phyloP scores from a whole-genome alignment of 2,888 invertebrate species.

The Bombyx huttoni region DNA sequence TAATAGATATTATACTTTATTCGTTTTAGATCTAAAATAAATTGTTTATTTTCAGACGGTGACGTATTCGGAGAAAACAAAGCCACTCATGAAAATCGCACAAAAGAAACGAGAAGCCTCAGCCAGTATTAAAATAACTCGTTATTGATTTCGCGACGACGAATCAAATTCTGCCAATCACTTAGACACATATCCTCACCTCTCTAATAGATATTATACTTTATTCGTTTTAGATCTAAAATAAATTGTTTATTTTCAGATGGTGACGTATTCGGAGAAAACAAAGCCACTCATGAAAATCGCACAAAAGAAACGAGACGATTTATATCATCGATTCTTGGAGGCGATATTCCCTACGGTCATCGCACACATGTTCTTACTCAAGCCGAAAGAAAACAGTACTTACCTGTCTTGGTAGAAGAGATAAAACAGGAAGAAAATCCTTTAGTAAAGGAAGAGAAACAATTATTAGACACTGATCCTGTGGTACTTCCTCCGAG shows the following conservation, averaged over 20 bases:
- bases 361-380: constrained; percentile 82
- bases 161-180: constrained; percentile 23
- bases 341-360: constrained; percentile 86
- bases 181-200: not conserved
- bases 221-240: too few relatives aligned
- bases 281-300: constrained; percentile 36
- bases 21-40: not conserved
- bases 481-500: constrained; percentile 71
- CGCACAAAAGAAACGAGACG: constrained; percentile 69
- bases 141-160: constrained; percentile 48
- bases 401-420: constrained; percentile 74
- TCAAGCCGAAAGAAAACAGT: constrained; percentile 85
- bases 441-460: constrained; percentile 74
- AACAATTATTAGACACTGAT: constrained; percentile 75
- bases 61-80: constrained; percentile 62
- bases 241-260: constrained; percentile 46
- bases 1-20: too few relatives aligned
- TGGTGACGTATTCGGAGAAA: constrained; percentile 66
- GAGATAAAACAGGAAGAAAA: constrained; percentile 71
- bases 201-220: too few relatives aligned
- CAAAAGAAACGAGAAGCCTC: constrained; percentile 67
- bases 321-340: constrained; percentile 85
- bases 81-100: constrained; percentile 38
- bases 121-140: constrained; percentile 59
- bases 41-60: constrained; percentile 55